phyloP scores from a whole-genome alignment of 2,797 vertebrate species.

The Aldrovandia affinis region DNA sequence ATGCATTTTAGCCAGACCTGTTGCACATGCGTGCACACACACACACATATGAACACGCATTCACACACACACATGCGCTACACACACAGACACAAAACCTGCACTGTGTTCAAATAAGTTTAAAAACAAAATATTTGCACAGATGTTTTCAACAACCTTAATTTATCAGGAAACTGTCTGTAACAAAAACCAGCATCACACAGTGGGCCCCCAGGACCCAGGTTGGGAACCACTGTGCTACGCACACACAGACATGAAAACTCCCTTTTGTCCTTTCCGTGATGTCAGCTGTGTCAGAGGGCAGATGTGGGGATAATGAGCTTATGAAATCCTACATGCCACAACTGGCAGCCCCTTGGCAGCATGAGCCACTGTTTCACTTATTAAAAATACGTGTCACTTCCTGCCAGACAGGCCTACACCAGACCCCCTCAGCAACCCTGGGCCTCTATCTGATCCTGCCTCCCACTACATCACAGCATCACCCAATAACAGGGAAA shows the following conservation, averaged over 20 bases:
- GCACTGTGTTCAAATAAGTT: too few species aligned
- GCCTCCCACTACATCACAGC: not conserved
- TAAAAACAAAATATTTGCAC: too few species aligned
- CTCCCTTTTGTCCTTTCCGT: too few species aligned
- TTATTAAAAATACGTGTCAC: constrained; percentile 24
- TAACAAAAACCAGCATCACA: too few species aligned
- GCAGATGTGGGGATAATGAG: constrained; percentile 7
- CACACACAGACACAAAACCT: too few species aligned
- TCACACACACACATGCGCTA: too few species aligned
- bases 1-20: too few species aligned
- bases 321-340: constrained; percentile 18
- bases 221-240: not conserved
- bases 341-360: not conserved
- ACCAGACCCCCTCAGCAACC: not conserved
- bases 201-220: too few species aligned
- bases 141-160: too few species aligned
- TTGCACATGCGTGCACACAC: not conserved
- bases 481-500: not conserved
- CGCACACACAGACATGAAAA: not conserved
- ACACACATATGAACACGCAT: not conserved
- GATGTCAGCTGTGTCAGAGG: not conserved
- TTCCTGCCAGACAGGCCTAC: not conserved
- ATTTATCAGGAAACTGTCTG: too few species aligned
- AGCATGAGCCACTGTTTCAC: not conserved
- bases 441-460: not conserved